A percentile compares a stretch with the other conserved stretches of the same genome.
Evolutionary conservation across 2,113 vertebrate species (phyloP).

Genomic region (Alligator sinensis): DNA sequence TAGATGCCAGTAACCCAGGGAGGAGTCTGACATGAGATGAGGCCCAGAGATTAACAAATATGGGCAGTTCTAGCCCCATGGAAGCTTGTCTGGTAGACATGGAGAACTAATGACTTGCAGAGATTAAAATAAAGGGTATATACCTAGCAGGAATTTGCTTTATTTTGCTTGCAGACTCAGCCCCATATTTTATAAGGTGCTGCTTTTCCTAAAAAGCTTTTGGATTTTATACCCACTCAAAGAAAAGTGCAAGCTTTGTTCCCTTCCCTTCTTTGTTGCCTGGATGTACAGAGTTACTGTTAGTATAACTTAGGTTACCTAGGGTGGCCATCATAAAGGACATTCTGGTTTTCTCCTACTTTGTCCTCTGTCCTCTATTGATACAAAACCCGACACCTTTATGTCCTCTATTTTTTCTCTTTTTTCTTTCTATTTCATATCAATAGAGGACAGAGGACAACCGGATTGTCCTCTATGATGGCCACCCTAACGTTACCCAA

Average conservation of each 20-base stretch:
- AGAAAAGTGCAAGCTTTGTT: neutral
- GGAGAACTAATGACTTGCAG: neutral
- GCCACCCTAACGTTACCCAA: neutral
- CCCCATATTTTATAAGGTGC: neutral
- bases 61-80: neutral
- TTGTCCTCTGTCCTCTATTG: too few species aligned
- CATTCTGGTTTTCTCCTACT: too few species aligned
- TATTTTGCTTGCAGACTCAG: neutral
- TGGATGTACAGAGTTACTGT: neutral
- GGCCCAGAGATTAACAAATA: neutral
- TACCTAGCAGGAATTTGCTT: rapidly evolving
- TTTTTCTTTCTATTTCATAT: too few species aligned
- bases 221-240: neutral
- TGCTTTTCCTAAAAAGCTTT: neutral
- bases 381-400: too few species aligned
- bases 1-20: neutral
- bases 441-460: too few species aligned
- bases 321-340: too few species aligned
- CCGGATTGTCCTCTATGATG: too few species aligned
- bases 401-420: too few species aligned
- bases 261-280: neutral
- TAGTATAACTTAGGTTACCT: neutral
- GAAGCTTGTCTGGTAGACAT: rapidly evolving
- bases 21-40: neutral
- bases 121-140: neutral